Evolutionary conservation across 1,140 invertebrate species (phyloP).

Genomic region (Drosophila suzukii): DNA sequence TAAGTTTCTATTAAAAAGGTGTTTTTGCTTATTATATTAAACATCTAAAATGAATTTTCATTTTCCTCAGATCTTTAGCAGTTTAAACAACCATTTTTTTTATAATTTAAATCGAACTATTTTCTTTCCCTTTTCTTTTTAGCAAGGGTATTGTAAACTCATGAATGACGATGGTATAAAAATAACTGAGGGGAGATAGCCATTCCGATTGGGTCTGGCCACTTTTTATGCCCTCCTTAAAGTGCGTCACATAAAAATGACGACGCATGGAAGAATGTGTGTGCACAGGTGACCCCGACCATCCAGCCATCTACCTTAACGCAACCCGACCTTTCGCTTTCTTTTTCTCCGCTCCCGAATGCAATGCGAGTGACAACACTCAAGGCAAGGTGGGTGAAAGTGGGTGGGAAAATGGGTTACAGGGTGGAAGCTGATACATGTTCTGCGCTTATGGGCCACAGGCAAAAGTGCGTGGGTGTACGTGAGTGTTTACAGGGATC

Average conservation of each 20-base stretch:
- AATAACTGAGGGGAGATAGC: conserved; percentile 23
- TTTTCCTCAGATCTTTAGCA: too few relatives aligned
- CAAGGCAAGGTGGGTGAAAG: conserved; percentile 38
- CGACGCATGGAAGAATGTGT: conserved; percentile 42
- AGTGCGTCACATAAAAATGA: conserved; percentile 73
- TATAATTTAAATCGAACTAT: not conserved
- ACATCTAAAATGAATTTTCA: too few relatives aligned
- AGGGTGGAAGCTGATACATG: conserved; percentile 14
- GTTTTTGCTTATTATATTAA: too few relatives aligned
- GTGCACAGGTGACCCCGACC: conserved; percentile 54
- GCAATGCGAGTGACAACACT: conserved; percentile 71
- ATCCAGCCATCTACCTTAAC: conserved; percentile 22
- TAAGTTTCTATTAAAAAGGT: too few relatives aligned
- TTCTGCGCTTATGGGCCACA: conserved; percentile 59
- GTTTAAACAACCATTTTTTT: too few relatives aligned
- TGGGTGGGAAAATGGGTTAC: conserved; percentile 12
- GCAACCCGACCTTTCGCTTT: conserved; percentile 21
- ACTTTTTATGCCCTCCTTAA: conserved; percentile 77
- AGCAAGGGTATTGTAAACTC: conserved; percentile 6
- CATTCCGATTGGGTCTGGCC: conserved; percentile 61
- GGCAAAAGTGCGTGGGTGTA: conserved; percentile 41
- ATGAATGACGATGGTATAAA: not conserved
- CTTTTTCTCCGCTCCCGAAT: conserved; percentile 31
- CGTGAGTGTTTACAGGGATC: conserved; percentile 18
- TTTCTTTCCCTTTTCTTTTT: not conserved